Percentiles rank a stretch among this genome's conserved stretches.
Conservation (phyloP, 2,113 vertebrate species). For the Rana temporaria region DNA sequence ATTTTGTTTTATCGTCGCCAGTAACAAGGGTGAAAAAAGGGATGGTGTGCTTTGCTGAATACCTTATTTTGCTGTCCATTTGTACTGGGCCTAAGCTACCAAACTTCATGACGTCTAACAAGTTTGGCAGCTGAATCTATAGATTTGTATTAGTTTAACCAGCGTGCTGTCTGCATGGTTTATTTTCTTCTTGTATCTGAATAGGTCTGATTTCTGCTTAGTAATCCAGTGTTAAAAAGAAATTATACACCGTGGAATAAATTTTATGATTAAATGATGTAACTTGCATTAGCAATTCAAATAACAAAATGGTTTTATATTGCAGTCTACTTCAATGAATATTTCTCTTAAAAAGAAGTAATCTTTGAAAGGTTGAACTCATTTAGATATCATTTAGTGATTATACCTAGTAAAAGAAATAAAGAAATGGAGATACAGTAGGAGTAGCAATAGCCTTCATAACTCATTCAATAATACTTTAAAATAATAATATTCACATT, state of each 20-base stretch:
- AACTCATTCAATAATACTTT: constrained; percentile 24
- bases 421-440: constrained; percentile 15
- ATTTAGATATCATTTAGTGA: constrained; percentile 37
- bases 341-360: constrained; percentile 36
- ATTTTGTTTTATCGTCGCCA: too few species aligned
- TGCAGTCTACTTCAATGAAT: constrained; percentile 24
- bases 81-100: too few species aligned
- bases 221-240: background rate
- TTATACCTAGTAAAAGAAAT: constrained; percentile 25
- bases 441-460: constrained; percentile 16
- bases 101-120: too few species aligned
- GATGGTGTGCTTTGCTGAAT: too few species aligned
- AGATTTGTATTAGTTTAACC: too few species aligned
- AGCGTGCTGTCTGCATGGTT: too few species aligned
- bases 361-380: constrained; percentile 41
- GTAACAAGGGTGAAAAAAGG: too few species aligned
- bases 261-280: constrained; percentile 27
- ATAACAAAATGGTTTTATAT: constrained; percentile 43
- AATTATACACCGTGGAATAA: constrained; percentile 11
- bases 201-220: background rate
- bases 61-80: too few species aligned
- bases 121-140: too few species aligned
- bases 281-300: constrained; percentile 32
- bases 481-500: constrained; percentile 37
- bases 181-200: too few species aligned